phyloP scores from a whole-genome alignment of 2,888 invertebrate species.

The Rhagium mordax region DNA sequence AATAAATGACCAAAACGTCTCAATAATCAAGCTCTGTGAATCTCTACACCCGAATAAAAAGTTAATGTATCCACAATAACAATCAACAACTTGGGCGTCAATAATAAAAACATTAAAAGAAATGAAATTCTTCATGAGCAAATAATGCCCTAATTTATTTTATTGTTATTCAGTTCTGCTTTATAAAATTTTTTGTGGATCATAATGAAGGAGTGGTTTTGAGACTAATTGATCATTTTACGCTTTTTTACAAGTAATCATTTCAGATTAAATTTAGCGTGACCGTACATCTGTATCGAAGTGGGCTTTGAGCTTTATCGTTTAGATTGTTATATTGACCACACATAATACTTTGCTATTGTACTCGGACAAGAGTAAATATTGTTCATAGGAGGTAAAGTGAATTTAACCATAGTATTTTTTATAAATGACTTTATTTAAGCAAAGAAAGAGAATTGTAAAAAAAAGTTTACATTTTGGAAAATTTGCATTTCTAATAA shows the following conservation, averaged over 20 bases:
- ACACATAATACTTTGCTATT: slow-evolving; percentile 24
- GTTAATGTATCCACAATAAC: slow-evolving; percentile 35
- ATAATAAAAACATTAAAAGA: slow-evolving; percentile 37
- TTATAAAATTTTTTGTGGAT: slow-evolving; percentile 40
- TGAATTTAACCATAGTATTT: too few relatives aligned
- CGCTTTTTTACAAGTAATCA: slow-evolving; percentile 50
- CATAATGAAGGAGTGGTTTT: slow-evolving; percentile 42
- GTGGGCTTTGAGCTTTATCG: slow-evolving; percentile 28
- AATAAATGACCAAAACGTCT: neutral
- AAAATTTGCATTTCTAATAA: too few relatives aligned
- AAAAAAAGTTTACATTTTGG: too few relatives aligned
- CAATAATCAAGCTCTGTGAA: slow-evolving; percentile 7
- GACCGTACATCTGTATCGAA: slow-evolving; percentile 38
- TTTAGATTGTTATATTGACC: slow-evolving; percentile 17
- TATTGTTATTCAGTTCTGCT: slow-evolving; percentile 44
- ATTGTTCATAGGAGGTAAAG: neutral
- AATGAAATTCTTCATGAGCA: slow-evolving; percentile 42
- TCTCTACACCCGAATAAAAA: slow-evolving; percentile 21
- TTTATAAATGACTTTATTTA: too few relatives aligned
- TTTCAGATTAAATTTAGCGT: slow-evolving; percentile 48
- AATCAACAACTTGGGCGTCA: slow-evolving; percentile 42
- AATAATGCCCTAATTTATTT: slow-evolving; percentile 43
- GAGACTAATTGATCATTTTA: slow-evolving; percentile 50
- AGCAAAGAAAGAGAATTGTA: too few relatives aligned
- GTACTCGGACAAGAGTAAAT: neutral